Conservation (phyloP, 2,888 invertebrate genomes). For the Idaea straminata region DNA sequence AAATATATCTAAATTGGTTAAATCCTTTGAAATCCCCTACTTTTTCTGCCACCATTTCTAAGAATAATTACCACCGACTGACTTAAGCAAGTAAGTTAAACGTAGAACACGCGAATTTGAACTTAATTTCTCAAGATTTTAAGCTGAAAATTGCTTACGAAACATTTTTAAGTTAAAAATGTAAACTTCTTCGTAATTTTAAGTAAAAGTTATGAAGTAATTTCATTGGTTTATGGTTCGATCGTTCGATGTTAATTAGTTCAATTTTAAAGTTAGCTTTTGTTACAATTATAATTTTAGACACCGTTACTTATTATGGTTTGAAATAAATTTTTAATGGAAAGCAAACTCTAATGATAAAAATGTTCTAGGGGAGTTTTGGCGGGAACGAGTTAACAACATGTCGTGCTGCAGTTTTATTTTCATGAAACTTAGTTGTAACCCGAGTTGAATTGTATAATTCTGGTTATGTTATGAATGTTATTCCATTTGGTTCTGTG, state of each 20-base stretch:
- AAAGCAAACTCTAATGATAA: neutral
- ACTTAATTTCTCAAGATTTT: constrained; percentile 12
- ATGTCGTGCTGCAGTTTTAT: too few relatives aligned
- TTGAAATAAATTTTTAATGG: neutral
- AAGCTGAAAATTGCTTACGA: constrained; percentile 20
- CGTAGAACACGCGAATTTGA: constrained; percentile 28
- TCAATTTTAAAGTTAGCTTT: neutral
- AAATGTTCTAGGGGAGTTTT: too few relatives aligned
- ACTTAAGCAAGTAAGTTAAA: constrained; percentile 55
- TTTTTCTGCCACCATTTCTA: constrained; percentile 74
- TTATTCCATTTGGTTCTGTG: too few relatives aligned
- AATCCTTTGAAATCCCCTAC: constrained; percentile 74
- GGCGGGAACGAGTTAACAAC: too few relatives aligned
- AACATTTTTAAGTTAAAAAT: constrained; percentile 41
- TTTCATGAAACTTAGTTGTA: too few relatives aligned
- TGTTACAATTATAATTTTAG: neutral
- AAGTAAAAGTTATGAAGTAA: constrained; percentile 43
- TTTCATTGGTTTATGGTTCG: constrained; percentile 40
- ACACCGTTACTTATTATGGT: neutral
- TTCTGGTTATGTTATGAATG: too few relatives aligned
- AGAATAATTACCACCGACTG: constrained; percentile 69
- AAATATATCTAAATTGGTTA: constrained; percentile 78
- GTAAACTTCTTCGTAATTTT: constrained; percentile 48
- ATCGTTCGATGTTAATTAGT: constrained; percentile 20
- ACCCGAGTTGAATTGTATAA: too few relatives aligned